Conservation (phyloP, 2,797 vertebrate genomes). For the Poeciliopsis infans region DNA sequence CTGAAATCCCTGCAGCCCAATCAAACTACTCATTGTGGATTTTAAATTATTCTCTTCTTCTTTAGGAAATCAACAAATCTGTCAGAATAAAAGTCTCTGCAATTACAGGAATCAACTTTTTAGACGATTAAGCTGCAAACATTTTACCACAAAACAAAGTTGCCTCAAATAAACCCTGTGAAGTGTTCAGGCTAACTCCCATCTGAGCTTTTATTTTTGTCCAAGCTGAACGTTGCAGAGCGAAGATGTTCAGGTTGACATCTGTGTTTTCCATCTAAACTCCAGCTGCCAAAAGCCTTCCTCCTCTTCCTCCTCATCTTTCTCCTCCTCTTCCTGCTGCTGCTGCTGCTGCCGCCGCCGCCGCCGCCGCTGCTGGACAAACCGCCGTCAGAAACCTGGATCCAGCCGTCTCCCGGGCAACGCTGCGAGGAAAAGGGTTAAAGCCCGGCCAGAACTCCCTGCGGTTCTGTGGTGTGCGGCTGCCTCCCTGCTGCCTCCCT, state of each 20-base stretch:
- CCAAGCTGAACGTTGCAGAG: constrained; percentile 21
- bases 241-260: not conserved
- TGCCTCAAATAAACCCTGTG: not conserved
- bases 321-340: not conserved
- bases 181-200: not conserved
- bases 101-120: not conserved
- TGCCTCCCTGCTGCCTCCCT: constrained; percentile 56
- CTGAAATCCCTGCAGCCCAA: not conserved
- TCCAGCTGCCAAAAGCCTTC: constrained; percentile 33
- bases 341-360: constrained; percentile 43
- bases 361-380: constrained; percentile 14
- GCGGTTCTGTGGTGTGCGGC: constrained; percentile 32
- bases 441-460: constrained; percentile 60
- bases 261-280: constrained; percentile 62
- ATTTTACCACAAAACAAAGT: constrained; percentile 12
- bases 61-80: not conserved
- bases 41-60: not conserved
- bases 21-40: not conserved
- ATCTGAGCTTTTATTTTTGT: constrained; percentile 14
- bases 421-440: constrained; percentile 57
- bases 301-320: constrained; percentile 22
- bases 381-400: constrained; percentile 59
- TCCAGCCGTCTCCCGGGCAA: constrained; percentile 59
- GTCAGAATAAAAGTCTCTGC: constrained; percentile 18
- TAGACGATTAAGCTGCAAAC: not conserved